Base-by-base conservation (phyloP, 2,888 invertebrate species). In the Crossocerus cetratus region DNA sequence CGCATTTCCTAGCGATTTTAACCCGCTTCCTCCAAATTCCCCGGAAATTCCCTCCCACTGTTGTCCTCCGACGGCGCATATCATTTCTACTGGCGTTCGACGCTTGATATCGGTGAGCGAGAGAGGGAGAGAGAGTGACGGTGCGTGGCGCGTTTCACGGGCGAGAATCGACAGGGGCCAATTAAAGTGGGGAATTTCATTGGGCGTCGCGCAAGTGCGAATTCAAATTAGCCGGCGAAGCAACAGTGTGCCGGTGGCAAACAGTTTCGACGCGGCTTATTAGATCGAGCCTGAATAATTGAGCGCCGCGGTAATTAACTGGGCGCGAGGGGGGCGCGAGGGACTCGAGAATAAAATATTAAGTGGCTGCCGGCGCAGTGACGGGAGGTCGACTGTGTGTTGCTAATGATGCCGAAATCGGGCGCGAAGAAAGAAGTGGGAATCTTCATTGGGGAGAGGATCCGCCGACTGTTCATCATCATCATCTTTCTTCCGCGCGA, bases 191-290 rank as follows among this genome's bases (percentile, higher is more conserved):
- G 8, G 11, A 8, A 32, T 32, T 32, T 32, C 32, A 32, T 32
- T 32, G 32, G 11, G 11, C 32, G n/a, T n/a, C n/a, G 5, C 32
- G 32, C 8, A 32, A 32, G 32, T 32, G 32, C 32, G 32, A 32
- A 32, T 32, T 32, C 32, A 32, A 32, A 32, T 32, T 32, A 32
- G 32, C 32, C 32, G 32, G 32, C 11, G 32, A 32, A 32, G 32
- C 32, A 69, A 72, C 69, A 65, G 77, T 76, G 69, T 72, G 61
- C 75, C 58, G 61, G 45, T 43, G 66, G 74, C 54, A 76, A 76
- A 69, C 74, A 62, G 63, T 72, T 74, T 70, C 77, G 75, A 70
- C 77, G 66, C 72, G 77, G 70, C 70, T 75, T 74, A 78, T 77
- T 72, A 71, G 65, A 57, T 60, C 44, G 55, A 53, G 58, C 57